Conservation (phyloP, 2,113 vertebrate genomes). For the Chrysemys picta region DNA sequence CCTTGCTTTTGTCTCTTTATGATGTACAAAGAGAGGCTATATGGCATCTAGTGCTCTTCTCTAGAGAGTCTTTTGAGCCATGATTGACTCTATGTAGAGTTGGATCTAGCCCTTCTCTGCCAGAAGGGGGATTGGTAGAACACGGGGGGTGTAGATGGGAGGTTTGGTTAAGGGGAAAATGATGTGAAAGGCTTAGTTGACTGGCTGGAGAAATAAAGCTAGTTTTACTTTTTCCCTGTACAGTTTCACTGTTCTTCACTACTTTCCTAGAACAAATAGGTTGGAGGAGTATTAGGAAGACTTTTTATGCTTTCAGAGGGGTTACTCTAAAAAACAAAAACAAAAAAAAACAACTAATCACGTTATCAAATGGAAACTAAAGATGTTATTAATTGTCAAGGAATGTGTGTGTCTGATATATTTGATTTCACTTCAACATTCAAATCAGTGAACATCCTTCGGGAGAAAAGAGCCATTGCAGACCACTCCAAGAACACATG, state of each 20-base stretch:
- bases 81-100: background rate
- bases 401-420: slow-evolving; percentile 3
- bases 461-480: slow-evolving; percentile 80
- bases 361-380: background rate
- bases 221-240: background rate
- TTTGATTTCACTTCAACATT: slow-evolving; percentile 63
- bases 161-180: background rate
- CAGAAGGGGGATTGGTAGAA: background rate
- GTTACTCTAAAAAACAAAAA: background rate
- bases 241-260: fast-evolving
- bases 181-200: background rate
- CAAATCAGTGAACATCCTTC: slow-evolving; percentile 69
- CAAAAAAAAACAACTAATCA: background rate
- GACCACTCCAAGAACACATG: slow-evolving; percentile 92
- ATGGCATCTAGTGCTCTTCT: fast-evolving
- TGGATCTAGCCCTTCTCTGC: background rate
- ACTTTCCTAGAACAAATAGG: background rate
- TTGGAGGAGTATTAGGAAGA: background rate
- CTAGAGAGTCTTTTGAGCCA: background rate
- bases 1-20: background rate
- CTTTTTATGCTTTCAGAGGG: background rate
- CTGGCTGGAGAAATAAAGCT: background rate
- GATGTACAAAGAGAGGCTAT: background rate
- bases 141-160: background rate
- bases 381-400: background rate